Evolutionary conservation across 1,140 invertebrate genomes (phyloP).

Genomic region (Drosophila gunungcola): DNA sequence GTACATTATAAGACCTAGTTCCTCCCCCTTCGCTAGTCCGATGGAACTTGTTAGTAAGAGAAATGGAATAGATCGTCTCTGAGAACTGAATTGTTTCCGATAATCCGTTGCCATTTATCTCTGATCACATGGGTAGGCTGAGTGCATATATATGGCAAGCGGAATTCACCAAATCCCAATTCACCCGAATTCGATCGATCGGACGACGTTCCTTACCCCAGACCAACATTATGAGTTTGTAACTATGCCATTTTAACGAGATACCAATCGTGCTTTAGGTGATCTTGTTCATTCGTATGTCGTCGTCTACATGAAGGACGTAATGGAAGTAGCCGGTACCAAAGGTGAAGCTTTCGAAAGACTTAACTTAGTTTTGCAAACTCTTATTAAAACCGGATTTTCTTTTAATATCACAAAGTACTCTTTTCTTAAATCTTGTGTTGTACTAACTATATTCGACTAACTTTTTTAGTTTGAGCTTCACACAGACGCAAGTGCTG

Average conservation of each 20-base stretch:
- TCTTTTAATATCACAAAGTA: background rate
- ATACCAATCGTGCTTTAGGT: background rate
- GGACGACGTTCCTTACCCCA: background rate
- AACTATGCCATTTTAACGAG: background rate
- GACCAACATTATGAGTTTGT: background rate
- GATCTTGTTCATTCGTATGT: slow-evolving; percentile 10
- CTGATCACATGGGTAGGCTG: background rate
- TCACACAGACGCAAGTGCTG: slow-evolving; percentile 12
- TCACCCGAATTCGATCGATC: slow-evolving; percentile 1
- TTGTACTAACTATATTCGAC: slow-evolving; percentile 29
- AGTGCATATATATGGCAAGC: slow-evolving; percentile 3
- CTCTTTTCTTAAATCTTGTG: slow-evolving; percentile 7
- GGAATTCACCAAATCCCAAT: slow-evolving; percentile 2
- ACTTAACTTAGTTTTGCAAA: slow-evolving; percentile 1
- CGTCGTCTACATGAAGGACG: slow-evolving; percentile 14
- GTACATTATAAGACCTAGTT: slow-evolving; percentile 12
- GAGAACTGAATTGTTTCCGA: slow-evolving; percentile 6
- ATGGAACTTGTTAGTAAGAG: slow-evolving; percentile 11
- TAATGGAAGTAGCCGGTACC: slow-evolving; percentile 4
- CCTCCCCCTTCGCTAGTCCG: slow-evolving; percentile 3
- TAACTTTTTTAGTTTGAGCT: slow-evolving; percentile 13
- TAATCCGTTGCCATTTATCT: background rate
- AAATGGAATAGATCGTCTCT: slow-evolving; percentile 6
- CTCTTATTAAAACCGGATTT: background rate
- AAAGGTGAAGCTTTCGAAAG: slow-evolving; percentile 8